A percentile compares a stretch with the other conserved stretches of the same genome.
Evolutionary conservation across 2,797 vertebrate species (phyloP).

Genomic region (Galago senegalensis): DNA sequence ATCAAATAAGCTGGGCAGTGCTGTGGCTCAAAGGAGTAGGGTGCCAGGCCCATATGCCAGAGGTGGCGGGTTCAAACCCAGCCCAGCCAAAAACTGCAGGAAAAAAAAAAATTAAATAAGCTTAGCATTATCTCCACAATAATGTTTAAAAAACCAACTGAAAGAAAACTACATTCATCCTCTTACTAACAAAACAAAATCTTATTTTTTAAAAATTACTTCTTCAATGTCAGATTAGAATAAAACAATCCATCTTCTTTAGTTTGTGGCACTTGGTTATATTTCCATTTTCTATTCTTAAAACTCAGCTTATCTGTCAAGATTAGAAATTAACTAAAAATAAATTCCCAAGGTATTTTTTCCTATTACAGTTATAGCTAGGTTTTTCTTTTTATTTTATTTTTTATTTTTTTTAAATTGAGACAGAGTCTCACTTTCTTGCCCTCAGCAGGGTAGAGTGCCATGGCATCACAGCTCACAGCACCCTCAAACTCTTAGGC

Average conservation of each 20-base stretch:
- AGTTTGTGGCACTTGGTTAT: background rate
- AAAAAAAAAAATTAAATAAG: conserved; percentile 16
- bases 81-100: too few species aligned
- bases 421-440: too few species aligned
- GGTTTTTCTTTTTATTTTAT: background rate
- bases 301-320: conserved; percentile 17
- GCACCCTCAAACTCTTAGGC: too few species aligned
- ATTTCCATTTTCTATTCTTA: conserved; percentile 22
- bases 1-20: background rate
- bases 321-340: background rate
- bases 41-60: too few species aligned
- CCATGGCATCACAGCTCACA: too few species aligned
- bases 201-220: background rate
- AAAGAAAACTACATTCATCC: conserved; percentile 12
- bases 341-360: conserved; percentile 1
- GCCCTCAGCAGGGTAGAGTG: too few species aligned
- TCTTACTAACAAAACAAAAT: background rate
- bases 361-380: conserved; percentile 11
- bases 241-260: background rate
- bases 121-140: background rate
- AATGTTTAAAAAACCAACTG: conserved; percentile 9
- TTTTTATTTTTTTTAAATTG: too few species aligned
- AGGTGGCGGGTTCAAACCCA: too few species aligned
- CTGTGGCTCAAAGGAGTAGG: too few species aligned
- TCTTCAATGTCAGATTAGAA: background rate